Conservation (phyloP, 2,888 invertebrate genomes). For the Cataglyphis altisquamis region DNA sequence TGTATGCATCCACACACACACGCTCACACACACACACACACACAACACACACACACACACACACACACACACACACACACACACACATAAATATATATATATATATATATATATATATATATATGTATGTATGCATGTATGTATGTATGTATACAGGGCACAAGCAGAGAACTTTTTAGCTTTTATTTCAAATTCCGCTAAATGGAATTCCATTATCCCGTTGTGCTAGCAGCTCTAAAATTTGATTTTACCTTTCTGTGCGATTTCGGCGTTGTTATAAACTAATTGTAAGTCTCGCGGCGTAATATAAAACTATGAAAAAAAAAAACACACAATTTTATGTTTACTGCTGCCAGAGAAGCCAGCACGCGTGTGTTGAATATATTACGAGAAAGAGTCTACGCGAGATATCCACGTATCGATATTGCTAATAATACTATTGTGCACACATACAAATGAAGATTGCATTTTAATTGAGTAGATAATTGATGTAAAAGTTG, state of each 20-base stretch:
- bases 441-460: background rate
- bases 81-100: no score
- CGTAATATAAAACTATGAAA: constrained; percentile 8
- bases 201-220: constrained; percentile 31
- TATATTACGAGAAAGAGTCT: constrained; percentile 1
- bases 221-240: constrained; percentile 27
- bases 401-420: background rate
- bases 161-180: constrained; percentile 17
- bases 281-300: constrained; percentile 10
- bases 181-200: constrained; percentile 21
- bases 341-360: background rate
- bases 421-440: background rate
- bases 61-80: no score
- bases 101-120: no score
- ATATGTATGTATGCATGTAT: no score
- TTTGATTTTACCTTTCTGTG: constrained; percentile 32
- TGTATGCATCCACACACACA: background rate
- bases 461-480: background rate
- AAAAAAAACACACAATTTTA: background rate
- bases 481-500: constrained; percentile 1
- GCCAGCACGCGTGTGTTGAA: constrained; percentile 2
- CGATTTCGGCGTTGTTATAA: constrained; percentile 22
- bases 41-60: no score
- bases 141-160: background rate
- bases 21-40: no score